Evolutionary conservation across 2,888 invertebrate species (phyloP), one percentile per base, ranked within the genome.

Genomic region (Acleris holmiana): DNA sequence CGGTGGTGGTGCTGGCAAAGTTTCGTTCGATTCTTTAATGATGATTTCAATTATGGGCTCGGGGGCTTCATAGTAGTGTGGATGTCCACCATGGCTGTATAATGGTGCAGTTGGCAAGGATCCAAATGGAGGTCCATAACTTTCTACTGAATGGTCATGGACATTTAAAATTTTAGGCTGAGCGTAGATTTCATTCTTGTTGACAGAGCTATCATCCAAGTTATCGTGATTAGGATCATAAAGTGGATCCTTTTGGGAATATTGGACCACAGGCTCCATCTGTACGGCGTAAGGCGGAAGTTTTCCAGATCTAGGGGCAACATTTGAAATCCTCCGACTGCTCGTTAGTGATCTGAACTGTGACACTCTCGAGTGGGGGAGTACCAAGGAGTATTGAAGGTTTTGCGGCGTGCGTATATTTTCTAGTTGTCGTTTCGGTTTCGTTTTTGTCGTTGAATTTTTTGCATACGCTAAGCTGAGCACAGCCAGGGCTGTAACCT

Each of bases 41-140:
- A 98, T 98, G 71, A 98, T 98, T 88, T 98, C 98, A 74, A 98
- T 98, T 19, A 98, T 98, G 5, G 97, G 97, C 79, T 97, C 97
- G 0, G 97, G 97, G 58, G 96, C 96, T 80, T 96, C 95, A 70
- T 95, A 93, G 75, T 95, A 95, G 56, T 94, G 93, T 2, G 86
- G 94, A 55, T 86, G 86, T 21, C 81, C 83, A 67, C 89, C 89
- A 64, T 91, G 89, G 49, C 91, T 89, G 66, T 93, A 93, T n/a
- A 93, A 72, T 7, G 91, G 93, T 46, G 93, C 93, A 44, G 89
- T 90, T 51, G 90, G 89, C 18, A 93, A 69, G 29, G 83, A 76
- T 60, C 91, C 89, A 59, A 88, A 90, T 2, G 91, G 86, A 66
- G 93, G 92, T 61, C 93, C 93, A 71, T 88, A 94, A 47, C 85